Evolutionary conservation across 2,888 invertebrate genomes (phyloP).

Genomic region (Schizaphis graminum): DNA sequence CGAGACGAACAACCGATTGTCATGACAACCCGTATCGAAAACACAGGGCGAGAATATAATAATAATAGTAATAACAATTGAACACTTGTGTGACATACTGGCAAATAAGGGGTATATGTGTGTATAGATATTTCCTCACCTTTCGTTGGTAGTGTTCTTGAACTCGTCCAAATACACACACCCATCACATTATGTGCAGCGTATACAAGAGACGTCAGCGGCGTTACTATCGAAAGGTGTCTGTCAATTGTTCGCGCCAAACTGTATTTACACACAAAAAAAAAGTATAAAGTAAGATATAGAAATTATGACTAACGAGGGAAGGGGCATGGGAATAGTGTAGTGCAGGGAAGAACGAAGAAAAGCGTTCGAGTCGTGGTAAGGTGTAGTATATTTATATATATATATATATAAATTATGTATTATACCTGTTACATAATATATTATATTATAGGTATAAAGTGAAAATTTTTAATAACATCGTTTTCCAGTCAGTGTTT

Average conservation of each 20-base stretch:
- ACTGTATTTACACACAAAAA: neutral
- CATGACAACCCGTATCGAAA: constrained; percentile 59
- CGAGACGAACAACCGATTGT: constrained; percentile 40
- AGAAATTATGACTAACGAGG: neutral
- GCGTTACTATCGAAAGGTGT: neutral
- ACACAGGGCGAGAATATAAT: constrained; percentile 37
- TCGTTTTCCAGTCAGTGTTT: constrained; percentile 63
- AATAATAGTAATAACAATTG: constrained; percentile 48
- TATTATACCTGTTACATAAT: neutral
- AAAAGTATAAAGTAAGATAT: neutral
- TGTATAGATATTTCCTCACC: neutral
- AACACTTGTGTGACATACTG: constrained; percentile 6
- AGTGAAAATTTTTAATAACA: constrained; percentile 53
- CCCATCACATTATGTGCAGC: neutral
- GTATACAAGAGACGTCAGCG: neutral
- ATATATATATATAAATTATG: neutral
- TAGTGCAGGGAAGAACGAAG: neutral
- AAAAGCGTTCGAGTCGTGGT: neutral
- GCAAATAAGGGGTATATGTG: neutral
- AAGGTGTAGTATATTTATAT: neutral
- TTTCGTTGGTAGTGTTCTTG: neutral
- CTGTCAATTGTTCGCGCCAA: neutral
- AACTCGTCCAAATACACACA: neutral
- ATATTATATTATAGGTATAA: constrained; percentile 5
- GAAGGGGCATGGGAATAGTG: neutral